Conservation (phyloP, 2,797 vertebrate genomes). For the Sebastes kiyomatsui region DNA sequence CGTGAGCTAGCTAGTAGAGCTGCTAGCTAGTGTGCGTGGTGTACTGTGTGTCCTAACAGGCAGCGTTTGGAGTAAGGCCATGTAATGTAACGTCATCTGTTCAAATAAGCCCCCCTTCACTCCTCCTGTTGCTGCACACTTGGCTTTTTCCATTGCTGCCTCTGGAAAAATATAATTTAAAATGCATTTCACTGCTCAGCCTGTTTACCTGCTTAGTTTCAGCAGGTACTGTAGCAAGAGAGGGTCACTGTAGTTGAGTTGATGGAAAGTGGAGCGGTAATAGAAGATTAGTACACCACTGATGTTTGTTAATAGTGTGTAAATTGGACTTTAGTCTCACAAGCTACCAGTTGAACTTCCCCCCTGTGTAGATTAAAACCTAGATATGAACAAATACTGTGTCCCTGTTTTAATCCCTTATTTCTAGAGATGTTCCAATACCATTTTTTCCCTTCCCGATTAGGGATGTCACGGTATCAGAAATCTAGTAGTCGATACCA, state of each 20-base stretch:
- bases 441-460: too few relatives aligned
- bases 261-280: neutral
- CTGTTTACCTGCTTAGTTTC: neutral
- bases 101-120: slow-evolving; percentile 64
- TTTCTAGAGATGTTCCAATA: neutral
- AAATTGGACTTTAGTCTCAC: slow-evolving; percentile 48
- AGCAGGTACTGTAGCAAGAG: neutral
- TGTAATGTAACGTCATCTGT: slow-evolving; percentile 74
- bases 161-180: neutral
- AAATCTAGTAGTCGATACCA: too few relatives aligned
- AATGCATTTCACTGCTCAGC: neutral
- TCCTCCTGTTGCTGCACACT: slow-evolving; percentile 44
- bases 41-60: slow-evolving; percentile 44
- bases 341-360: neutral
- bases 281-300: neutral
- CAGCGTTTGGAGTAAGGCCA: slow-evolving; percentile 70
- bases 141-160: slow-evolving; percentile 56
- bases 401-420: neutral
- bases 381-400: neutral
- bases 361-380: neutral
- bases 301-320: slow-evolving; percentile 12
- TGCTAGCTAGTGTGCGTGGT: slow-evolving; percentile 46
- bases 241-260: neutral
- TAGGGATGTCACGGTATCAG: too few relatives aligned
- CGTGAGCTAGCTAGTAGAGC: slow-evolving; percentile 28